phyloP scores from a whole-genome alignment of 2,797 vertebrate genomes.

The Hippoglossus hippoglossus region DNA sequence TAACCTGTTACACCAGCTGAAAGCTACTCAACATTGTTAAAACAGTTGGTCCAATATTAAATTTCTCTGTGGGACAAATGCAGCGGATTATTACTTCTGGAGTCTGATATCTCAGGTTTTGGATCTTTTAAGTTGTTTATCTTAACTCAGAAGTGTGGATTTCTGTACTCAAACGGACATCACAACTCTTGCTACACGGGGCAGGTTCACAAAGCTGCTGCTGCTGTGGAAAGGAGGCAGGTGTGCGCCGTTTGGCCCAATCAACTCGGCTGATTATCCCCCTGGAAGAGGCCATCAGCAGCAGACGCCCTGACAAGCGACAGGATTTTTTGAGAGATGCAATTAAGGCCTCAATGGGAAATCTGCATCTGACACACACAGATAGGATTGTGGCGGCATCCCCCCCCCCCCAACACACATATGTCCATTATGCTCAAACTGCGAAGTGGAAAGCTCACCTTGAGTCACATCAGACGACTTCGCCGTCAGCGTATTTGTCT shows the following conservation, averaged over 20 bases:
- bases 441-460: constrained; percentile 67
- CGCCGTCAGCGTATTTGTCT: constrained; percentile 51
- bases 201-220: constrained; percentile 55
- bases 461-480: constrained; percentile 59
- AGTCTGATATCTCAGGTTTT: constrained; percentile 23
- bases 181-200: constrained; percentile 31
- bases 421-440: constrained; percentile 53
- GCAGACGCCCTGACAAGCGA: constrained; percentile 64
- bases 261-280: constrained; percentile 74
- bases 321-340: constrained; percentile 77
- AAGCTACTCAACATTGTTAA: constrained; percentile 3
- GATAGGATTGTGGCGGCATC: constrained; percentile 65
- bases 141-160: constrained; percentile 15
- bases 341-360: constrained; percentile 81
- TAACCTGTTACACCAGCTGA: constrained; percentile 16
- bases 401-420: constrained; percentile 11
- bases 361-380: constrained; percentile 63
- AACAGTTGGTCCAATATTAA: neutral
- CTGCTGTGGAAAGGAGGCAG: constrained; percentile 61
- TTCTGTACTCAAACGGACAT: constrained; percentile 45
- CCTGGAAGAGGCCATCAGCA: constrained; percentile 64
- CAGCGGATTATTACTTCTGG: constrained; percentile 4
- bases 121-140: constrained; percentile 2
- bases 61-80: constrained; percentile 1
- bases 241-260: constrained; percentile 66